Evolutionary conservation across 2,113 vertebrate species (phyloP).

Genomic region (Arenaria interpres): DNA sequence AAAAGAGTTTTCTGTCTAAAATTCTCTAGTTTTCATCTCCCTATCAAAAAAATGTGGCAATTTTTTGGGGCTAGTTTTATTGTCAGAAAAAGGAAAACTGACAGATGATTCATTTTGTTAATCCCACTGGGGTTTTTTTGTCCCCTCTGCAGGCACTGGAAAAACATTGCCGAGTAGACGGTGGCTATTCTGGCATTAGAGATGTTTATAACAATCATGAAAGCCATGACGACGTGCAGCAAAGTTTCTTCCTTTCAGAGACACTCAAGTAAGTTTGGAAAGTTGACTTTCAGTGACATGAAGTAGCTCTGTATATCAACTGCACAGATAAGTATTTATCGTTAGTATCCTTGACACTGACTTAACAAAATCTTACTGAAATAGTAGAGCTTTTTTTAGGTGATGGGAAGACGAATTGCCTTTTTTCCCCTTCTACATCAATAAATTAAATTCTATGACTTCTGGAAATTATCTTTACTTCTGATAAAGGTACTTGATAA

Average conservation of each 20-base stretch:
- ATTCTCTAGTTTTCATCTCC: neutral
- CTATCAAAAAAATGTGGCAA: neutral
- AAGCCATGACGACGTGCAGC: slow-evolving; percentile 92
- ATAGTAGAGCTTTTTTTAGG: neutral
- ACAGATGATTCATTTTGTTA: neutral
- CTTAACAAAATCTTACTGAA: neutral
- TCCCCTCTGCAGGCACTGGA: slow-evolving; percentile 85
- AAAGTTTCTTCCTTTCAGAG: slow-evolving; percentile 97
- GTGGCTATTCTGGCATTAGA: slow-evolving; percentile 91
- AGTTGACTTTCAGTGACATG: neutral
- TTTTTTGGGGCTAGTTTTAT: neutral
- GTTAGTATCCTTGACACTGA: neutral
- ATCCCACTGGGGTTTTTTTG: neutral
- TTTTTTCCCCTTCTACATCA: neutral
- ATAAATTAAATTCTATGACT: neutral
- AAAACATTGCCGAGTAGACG: slow-evolving; percentile 88
- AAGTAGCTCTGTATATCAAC: neutral
- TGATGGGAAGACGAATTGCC: neutral
- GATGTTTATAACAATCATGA: slow-evolving; percentile 87
- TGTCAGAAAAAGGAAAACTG: neutral
- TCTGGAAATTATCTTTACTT: neutral
- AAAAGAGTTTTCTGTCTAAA: neutral
- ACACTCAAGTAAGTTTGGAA: slow-evolving; percentile 90
- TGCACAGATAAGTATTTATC: neutral
- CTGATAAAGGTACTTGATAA: neutral